Percentiles rank a stretch among this genome's conserved stretches.
Conservation (phyloP, 64 coral and sea anemone genomes). For the Pocillopora verrucosa region DNA sequence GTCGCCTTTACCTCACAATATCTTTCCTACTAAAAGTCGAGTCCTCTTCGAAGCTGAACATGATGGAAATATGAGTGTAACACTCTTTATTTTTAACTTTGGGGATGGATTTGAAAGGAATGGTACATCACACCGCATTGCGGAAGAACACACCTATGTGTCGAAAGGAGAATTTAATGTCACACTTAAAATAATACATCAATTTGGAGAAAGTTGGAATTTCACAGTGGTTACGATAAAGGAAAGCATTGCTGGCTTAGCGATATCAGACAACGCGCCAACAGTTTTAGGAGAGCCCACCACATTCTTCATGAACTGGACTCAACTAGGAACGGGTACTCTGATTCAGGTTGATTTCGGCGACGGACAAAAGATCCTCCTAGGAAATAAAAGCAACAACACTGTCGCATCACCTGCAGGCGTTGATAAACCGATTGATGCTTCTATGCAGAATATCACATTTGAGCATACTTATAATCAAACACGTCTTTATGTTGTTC, state of each 20-base stretch:
- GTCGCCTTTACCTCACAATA: background rate
- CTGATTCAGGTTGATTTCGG: slow-evolving; percentile 7
- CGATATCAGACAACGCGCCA: slow-evolving; percentile 11
- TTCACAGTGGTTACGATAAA: background rate
- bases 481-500: background rate
- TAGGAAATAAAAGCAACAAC: background rate
- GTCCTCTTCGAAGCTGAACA: background rate
- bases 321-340: background rate
- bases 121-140: background rate
- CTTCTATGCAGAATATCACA: background rate
- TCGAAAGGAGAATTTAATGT: background rate
- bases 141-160: background rate
- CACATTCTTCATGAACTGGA: background rate
- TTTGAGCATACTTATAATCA: slow-evolving; percentile 3
- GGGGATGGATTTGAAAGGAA: background rate
- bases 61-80: background rate
- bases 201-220: background rate
- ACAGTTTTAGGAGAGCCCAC: background rate
- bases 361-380: background rate
- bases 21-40: background rate
- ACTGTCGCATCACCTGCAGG: background rate
- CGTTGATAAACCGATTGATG: background rate
- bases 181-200: background rate
- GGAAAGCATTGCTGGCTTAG: slow-evolving; percentile 7
- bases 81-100: background rate